Base-by-base conservation (phyloP, 2,113 vertebrate genomes). In the Pionites leucogaster region DNA sequence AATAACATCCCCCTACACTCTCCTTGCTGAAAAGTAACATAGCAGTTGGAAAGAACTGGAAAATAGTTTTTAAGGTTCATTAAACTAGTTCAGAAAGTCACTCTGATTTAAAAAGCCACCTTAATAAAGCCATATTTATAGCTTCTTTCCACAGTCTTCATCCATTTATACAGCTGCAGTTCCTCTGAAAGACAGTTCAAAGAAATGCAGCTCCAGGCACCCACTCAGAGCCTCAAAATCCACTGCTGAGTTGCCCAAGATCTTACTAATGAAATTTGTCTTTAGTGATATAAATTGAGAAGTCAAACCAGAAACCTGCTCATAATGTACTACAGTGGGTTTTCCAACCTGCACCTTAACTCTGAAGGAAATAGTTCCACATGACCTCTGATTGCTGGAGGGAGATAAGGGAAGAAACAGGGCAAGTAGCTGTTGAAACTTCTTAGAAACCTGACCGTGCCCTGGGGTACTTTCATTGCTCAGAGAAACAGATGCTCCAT, bases 151-250 rank as follows among this genome's bases (percentile, higher is more conserved):
- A 94, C 82, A 93, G 65, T 71, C 86, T 93, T 94, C 86, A 78
- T 90, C 93, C 95, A 96, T 92, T 96, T 95, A 90, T 81, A 93
- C 88, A 96, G 95, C 92, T 96, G 96, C 92, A 86, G 83, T 72
- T 96, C 72, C 83, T 94, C 95, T 88, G 87, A 85, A 74, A 94
- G 96, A 92, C 95, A 94, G 82, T 90, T 96, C 96, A 95, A 92
- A 94, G 93, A 92, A 94, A 84, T 57, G 81, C 92, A 94, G 82
- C 76, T 94, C 92, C 90, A 97, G 93, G 90, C 93, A 96, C 85
- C 92, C 90, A 88, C 70, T 94, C 92, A 93, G 90, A 95, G 76
- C 62, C 88, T 86, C 83, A 95, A 96, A 95, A 93, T 92, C 88
- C 82, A 88, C 62, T 55, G 90, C 92, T 95, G 64, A 92, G 68